These are phyloP conservation scores for Micoletzkya japonica DNA, from an alignment of 2,888 invertebrate genomes.

Conservation along the genomic window DNA sequence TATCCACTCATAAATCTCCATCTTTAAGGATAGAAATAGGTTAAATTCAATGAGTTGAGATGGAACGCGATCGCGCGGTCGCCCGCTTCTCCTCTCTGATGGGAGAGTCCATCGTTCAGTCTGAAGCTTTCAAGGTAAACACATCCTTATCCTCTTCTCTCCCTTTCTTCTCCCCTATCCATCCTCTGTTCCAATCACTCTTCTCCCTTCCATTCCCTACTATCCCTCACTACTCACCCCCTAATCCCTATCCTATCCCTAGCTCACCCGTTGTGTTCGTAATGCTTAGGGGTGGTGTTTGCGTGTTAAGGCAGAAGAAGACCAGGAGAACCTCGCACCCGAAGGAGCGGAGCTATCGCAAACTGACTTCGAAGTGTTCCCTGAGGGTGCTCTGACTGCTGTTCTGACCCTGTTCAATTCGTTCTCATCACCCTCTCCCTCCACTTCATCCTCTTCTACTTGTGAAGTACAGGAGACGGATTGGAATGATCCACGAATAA, in stretches of 20 bases:
- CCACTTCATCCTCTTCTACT: not conserved
- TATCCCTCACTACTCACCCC: too few relatives aligned
- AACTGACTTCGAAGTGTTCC: not conserved
- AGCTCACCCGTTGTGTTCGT: too few relatives aligned
- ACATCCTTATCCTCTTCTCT: not conserved
- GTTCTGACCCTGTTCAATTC: not conserved
- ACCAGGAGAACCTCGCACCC: conserved; percentile 10
- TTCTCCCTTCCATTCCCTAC: too few relatives aligned
- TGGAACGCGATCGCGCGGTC: conserved; percentile 18
- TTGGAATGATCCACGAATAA: not conserved
- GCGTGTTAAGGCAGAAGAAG: conserved; percentile 10
- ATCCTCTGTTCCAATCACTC: too few relatives aligned
- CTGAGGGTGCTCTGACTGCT: not conserved
- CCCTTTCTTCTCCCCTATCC: too few relatives aligned
- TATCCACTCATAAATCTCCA: too few relatives aligned
- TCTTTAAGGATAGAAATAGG: not conserved
- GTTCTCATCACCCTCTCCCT: not conserved
- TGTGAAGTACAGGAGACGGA: too few relatives aligned
- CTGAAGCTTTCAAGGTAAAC: conserved; percentile 33
- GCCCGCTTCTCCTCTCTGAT: conserved; percentile 14
- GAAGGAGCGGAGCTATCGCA: not conserved
- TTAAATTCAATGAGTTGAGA: conserved; percentile 1
- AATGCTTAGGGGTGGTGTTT: conserved; percentile 16
- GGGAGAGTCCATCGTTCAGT: conserved; percentile 24
- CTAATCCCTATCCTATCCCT: too few relatives aligned